Conservation (phyloP, 2,888 invertebrate genomes). For the Punctoribates punctum region DNA sequence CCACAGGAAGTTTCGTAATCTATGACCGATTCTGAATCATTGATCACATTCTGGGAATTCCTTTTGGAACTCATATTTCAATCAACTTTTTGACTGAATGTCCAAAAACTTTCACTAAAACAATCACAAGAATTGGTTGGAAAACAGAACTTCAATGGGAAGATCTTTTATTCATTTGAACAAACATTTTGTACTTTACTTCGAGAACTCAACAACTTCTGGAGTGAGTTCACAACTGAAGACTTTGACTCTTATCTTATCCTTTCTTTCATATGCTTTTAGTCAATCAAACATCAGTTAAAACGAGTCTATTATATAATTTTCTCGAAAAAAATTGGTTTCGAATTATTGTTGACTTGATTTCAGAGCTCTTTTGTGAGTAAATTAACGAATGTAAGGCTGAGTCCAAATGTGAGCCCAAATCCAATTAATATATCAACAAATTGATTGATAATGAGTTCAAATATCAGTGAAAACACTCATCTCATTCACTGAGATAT, state of each 20-base stretch:
- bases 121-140: background rate
- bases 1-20: conserved; percentile 44
- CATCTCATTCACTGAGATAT: background rate
- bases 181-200: background rate
- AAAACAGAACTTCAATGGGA: background rate
- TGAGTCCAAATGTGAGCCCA: conserved; percentile 7
- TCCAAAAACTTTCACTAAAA: no score
- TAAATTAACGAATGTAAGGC: background rate
- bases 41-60: background rate
- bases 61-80: background rate
- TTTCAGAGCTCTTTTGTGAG: background rate
- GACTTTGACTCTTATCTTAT: conserved; percentile 11
- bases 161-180: background rate
- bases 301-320: background rate
- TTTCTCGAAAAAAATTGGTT: no score
- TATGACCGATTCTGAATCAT: background rate
- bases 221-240: background rate
- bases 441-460: background rate
- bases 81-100: background rate
- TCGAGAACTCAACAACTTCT: no score
- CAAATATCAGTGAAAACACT: conserved; percentile 12
- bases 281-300: background rate
- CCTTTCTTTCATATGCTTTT: background rate
- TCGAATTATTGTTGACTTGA: background rate
- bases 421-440: conserved; percentile 8